phyloP scores from a whole-genome alignment of 2,113 vertebrate species.

The Brienomyrus brachyistius region DNA sequence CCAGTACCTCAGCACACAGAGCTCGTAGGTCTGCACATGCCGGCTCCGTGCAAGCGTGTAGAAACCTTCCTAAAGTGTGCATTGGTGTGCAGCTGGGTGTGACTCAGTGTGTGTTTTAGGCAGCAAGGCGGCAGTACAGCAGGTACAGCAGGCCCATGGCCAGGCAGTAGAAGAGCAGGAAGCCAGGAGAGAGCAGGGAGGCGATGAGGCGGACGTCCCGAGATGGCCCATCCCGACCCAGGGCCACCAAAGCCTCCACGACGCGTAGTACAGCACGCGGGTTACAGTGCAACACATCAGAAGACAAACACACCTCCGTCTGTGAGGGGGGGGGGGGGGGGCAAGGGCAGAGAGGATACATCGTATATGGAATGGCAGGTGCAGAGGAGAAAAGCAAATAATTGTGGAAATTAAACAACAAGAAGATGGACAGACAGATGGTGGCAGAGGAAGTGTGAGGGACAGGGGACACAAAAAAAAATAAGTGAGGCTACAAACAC shows the following conservation, averaged over 20 bases:
- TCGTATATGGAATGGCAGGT: not conserved
- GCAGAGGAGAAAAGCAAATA: not conserved
- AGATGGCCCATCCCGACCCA: constrained; percentile 29
- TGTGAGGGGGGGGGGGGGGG: constrained; percentile 36
- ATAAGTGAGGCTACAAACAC: constrained; percentile 20
- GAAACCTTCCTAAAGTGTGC: not conserved
- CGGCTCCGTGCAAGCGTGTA: not conserved
- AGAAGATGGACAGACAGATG: not conserved
- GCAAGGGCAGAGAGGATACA: not conserved
- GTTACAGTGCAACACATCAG: constrained; percentile 74
- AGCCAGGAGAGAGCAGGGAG: constrained; percentile 65
- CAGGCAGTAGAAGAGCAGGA: constrained; percentile 74
- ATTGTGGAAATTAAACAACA: not conserved
- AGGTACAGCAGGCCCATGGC: constrained; percentile 72
- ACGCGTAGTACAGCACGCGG: constrained; percentile 62
- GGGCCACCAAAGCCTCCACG: constrained; percentile 58
- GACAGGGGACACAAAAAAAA: not conserved
- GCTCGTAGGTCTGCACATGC: not conserved
- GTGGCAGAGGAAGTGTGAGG: not conserved
- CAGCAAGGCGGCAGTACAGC: constrained; percentile 54
- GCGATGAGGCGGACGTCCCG: constrained; percentile 41
- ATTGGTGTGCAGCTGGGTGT: not conserved
- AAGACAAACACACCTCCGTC: constrained; percentile 69
- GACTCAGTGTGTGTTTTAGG: constrained; percentile 34
- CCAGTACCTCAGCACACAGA: not conserved